Base-by-base conservation (phyloP, 2,888 invertebrate genomes). In the Marronus borbonicus region DNA sequence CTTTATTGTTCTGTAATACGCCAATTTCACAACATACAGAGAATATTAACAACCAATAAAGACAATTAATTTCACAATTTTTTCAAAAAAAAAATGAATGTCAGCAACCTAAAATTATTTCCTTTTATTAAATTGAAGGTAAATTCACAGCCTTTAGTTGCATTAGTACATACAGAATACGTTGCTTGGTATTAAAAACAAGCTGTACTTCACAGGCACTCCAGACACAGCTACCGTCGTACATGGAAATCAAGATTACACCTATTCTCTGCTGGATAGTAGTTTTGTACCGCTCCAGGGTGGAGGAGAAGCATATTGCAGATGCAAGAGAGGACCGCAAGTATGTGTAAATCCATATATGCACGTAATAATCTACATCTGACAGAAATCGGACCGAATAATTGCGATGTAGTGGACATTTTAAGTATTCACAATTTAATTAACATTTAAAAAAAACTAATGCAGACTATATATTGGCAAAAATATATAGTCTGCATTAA, bases 261-360 rank as follows among this genome's bases (percentile, higher is more conserved):
- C 90, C 0, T 91, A 91, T 84, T 89, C 91, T 70, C 89, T 92
- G 79, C 84, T 93, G 77, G 92, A 93, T 83, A 89, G 92, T 4
- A 36, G 55, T 36, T 92, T 91, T 69, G 91, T 92, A n/a, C 91
- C 91, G 1, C 85, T 91, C 52, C 90, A 91, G 82, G 91, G 91
- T 0, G 85, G 87, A 50, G 86, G 85, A 60, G 83, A 84, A 60
- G 82, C 85, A 39, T 92, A 91, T 83, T 93, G 93, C 82, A 89
- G 91, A 65, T 93, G 93, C 83, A 93, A 93, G 85, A 88, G 93
- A 83, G 93, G 93, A 7, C 91, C 93, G 0, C 90, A 93, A 86
- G 93, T 93, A 85, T 88, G 89, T 86, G 39, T 77, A 17, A 39
- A 12, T 44, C 44, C 39, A 8, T 52, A 5, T 8, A n/a, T 66